Conservation (phyloP, 37 sponge, comb jelly and placozoan species). For the Cladorhizidae sp. region DNA sequence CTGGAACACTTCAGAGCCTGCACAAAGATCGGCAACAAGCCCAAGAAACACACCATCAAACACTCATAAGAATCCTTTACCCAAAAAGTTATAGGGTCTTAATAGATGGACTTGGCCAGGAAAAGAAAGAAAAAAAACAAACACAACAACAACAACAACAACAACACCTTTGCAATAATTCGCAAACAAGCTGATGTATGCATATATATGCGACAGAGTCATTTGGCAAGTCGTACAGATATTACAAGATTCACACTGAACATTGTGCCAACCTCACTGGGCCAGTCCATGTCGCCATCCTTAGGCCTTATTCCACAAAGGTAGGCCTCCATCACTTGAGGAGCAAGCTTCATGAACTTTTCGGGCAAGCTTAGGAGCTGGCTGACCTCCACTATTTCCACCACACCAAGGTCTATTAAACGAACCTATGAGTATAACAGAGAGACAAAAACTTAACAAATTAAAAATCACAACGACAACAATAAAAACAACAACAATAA, state of each 20-base stretch:
- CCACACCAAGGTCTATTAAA: conserved; percentile 62
- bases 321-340: conserved; percentile 67
- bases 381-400: conserved; percentile 61
- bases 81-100: neutral
- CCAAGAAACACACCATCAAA: too few species aligned
- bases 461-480: neutral
- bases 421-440: conserved; percentile 31
- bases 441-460: neutral
- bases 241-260: neutral
- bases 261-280: conserved; percentile 2
- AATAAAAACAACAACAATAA: too few species aligned
- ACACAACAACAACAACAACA: neutral
- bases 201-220: neutral
- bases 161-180: neutral
- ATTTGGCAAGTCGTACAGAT: too few species aligned
- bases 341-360: conserved; percentile 28
- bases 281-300: conserved; percentile 76
- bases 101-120: neutral
- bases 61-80: too few species aligned
- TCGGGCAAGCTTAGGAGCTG: conserved; percentile 65
- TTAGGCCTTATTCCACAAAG: conserved; percentile 61
- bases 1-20: conserved; percentile 37
- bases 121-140: neutral
- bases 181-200: neutral
- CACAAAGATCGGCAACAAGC: neutral